These are phyloP conservation scores for Rhombomys opimus DNA, from an alignment of 2,113 vertebrate genomes.

Conservation along the genomic window DNA sequence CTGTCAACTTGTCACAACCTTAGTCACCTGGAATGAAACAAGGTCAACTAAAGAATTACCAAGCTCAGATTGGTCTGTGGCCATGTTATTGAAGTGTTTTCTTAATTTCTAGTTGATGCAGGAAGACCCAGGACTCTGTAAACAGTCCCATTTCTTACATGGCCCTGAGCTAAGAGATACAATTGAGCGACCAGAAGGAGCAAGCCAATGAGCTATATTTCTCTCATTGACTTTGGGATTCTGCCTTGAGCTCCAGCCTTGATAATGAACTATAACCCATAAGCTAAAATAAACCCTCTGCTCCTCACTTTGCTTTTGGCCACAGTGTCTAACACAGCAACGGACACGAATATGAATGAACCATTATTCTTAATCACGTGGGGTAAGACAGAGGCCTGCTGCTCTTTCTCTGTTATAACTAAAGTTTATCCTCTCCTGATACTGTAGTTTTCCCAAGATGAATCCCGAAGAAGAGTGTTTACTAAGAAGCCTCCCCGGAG, in stretches of 20 bases:
- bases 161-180: not conserved
- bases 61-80: not conserved
- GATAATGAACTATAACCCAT: no score
- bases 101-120: not conserved
- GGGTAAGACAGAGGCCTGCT: not conserved
- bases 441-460: not conserved
- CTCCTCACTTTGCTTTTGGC: not conserved
- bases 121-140: not conserved
- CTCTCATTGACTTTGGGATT: not conserved
- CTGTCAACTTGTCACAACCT: not conserved
- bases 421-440: constrained; percentile 2
- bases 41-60: not conserved
- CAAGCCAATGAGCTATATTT: not conserved
- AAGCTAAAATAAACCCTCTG: not conserved
- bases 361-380: not conserved
- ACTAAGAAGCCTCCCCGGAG: constrained; percentile 37
- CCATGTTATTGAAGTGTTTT: not conserved
- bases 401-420: constrained; percentile 22
- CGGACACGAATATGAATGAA: not conserved
- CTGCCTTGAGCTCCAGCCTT: not conserved
- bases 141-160: not conserved
- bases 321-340: not conserved
- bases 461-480: not conserved
- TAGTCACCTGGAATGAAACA: not conserved
- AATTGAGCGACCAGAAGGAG: not conserved